Evolutionary conservation across 2,888 invertebrate genomes (phyloP), one percentile per base, ranked within the genome.

Genomic region (Tetanocera ferruginea): DNA sequence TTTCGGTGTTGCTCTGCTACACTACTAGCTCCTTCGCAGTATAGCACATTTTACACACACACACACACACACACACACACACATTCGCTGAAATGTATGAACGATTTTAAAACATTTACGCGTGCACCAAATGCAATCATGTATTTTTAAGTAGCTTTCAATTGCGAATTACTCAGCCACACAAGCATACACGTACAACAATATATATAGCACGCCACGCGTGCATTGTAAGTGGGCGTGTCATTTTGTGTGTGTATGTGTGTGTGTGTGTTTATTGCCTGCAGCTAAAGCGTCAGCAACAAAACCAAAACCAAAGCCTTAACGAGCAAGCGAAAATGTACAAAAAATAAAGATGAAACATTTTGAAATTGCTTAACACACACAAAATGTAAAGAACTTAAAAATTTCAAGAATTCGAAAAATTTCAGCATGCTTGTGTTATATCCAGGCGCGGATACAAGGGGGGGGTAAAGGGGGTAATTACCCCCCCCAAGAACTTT

Each of bases 271-370:
- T 43, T 11, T 43, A 43, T 43, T 43, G 43, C 11, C 14, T 11
- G 11, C 1, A 2, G 11, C 1, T 11, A 14, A 11, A 43, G 43
- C 11, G 14, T 11, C 43, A 43, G 43, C 43, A 43, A 14, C 11
- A 14, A 14, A 11, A 43, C 1, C 43, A 43, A 43, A 4, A 43
- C 43, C 31, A 64, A 62, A 64, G 64, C 64, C 34, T 64, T 34
- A 64, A 64, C 64, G 64, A 28, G 31, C 43, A 4, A 31, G 3
- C 64, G 28, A 31, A 64, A 64, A 64, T 64, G 64, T 64, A 31
- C 31, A 34, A n/a, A 8, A 64, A 64, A 64, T 64, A 14, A 64
- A 64, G 64, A 28, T 23, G 17, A 14, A 43, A 43, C 43, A 43
- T 43, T 43, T 43, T 43, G 11, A 43, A 43, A 43, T 43, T 43